These are phyloP conservation scores for Pissodes strobi DNA, from an alignment of 1,140 invertebrate genomes.

Conservation along the genomic window DNA sequence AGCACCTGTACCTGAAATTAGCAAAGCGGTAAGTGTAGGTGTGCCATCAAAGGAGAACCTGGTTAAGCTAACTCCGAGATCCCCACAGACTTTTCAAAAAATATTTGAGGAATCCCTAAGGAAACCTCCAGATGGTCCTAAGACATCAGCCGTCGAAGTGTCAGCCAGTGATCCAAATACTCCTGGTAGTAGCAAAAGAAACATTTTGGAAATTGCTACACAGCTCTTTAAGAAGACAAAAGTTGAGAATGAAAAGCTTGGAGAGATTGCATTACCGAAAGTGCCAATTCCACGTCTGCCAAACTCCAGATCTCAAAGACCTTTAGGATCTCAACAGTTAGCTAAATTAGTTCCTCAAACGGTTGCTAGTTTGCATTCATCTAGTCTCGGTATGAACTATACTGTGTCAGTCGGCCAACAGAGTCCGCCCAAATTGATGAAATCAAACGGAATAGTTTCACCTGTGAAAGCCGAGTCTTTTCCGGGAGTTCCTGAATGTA, in stretches of 20 bases:
- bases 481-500: conserved; percentile 12
- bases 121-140: conserved; percentile 34
- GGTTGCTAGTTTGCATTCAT: conserved; percentile 48
- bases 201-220: conserved; percentile 50
- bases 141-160: conserved; percentile 12
- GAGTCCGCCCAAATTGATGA: conserved; percentile 19
- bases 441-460: conserved; percentile 32
- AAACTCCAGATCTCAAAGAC: conserved; percentile 26
- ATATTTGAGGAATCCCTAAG: conserved; percentile 54
- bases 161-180: background rate
- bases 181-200: conserved; percentile 34
- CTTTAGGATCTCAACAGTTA: background rate
- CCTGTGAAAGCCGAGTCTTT: conserved; percentile 28
- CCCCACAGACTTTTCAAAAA: conserved; percentile 51
- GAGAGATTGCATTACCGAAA: conserved; percentile 20
- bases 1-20: conserved; percentile 30
- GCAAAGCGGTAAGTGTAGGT: conserved; percentile 19
- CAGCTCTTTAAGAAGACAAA: conserved; percentile 50
- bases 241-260: conserved; percentile 38
- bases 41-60: background rate
- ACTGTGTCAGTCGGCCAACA: conserved; percentile 50
- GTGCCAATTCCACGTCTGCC: conserved; percentile 41
- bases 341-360: conserved; percentile 38
- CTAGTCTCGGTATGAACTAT: conserved; percentile 52
- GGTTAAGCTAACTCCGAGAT: conserved; percentile 33